Percentiles rank a stretch among this genome's conserved stretches.
Evolutionary conservation across 2,888 invertebrate species (phyloP).

Genomic region (Archips crataeganus): DNA sequence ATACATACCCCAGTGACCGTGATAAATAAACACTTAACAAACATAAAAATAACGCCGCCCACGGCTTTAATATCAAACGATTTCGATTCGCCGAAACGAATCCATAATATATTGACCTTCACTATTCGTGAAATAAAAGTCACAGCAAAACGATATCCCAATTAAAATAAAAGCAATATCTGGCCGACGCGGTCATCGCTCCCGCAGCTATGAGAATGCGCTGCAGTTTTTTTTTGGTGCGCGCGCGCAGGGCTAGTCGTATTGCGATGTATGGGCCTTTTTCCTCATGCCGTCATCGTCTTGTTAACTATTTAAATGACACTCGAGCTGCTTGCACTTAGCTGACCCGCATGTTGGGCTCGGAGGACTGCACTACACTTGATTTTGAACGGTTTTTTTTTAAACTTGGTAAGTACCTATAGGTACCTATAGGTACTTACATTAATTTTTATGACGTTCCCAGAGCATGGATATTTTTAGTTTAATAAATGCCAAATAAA

Average conservation of each 20-base stretch:
- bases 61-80: slow-evolving; percentile 1
- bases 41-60: neutral
- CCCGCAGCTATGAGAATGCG: slow-evolving; percentile 26
- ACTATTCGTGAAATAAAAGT: neutral
- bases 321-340: neutral
- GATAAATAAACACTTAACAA: neutral
- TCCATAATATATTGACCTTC: slow-evolving; percentile 7
- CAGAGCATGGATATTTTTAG: no score
- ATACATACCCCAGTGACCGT: neutral
- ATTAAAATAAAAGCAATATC: slow-evolving; percentile 18
- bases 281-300: slow-evolving; percentile 21
- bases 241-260: slow-evolving; percentile 18
- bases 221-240: slow-evolving; percentile 22
- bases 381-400: neutral
- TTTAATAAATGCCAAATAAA: no score
- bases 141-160: neutral
- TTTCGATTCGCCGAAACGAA: neutral
- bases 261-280: slow-evolving; percentile 1
- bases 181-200: slow-evolving; percentile 13
- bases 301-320: neutral
- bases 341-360: neutral
- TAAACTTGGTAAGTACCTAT: no score
- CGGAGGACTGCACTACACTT: neutral
- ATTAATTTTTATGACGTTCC: no score
- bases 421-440: no score